Evolutionary conservation across 2,797 vertebrate genomes (phyloP), one percentile per base, ranked within the genome.

Genomic region (Trematomus bernacchii): DNA sequence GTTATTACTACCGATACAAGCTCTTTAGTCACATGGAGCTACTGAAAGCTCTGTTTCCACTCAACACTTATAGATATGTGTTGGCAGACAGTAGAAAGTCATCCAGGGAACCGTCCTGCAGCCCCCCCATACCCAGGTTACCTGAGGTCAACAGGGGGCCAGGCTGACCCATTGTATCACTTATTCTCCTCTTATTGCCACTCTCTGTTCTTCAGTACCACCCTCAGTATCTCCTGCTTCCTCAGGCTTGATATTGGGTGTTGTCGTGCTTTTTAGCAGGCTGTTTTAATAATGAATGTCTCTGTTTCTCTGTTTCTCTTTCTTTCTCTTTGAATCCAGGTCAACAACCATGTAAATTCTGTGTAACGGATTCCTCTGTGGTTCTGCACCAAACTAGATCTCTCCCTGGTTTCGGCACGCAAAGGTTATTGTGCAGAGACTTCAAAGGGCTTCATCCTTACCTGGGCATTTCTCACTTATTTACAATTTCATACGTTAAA

Each of bases 261-360:
- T 70, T 16, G 14, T 82, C 47, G 64, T 87, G 63, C 57, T 13
- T 60, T 84, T 84, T 63, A 69, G 75, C 61, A 18, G 71, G 1
- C 15, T 54, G 54, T 27, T 67, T 92, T 54, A 92, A 91, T 90
- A 90, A 93, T 87, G 27, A 63, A 92, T 85, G 76, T 86, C 67
- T 89, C 67, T 30, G 12, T 76, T 77, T 77, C 73, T 84, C 57
- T 81, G 60, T 66, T 71, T 66, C 68, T 79, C 62, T 82, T 78
- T 80, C 60, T 69, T 37, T 69, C 13, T 79, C 63, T 83, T 66
- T 77, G 59, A 83, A 88, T 90, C 65, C 77, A 86, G 90, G 85
- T 90, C 83, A 88, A 53, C 76, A 82, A 50, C 43, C 42, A 43
- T 60, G 55, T 66, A 51, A 77, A 76, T 79, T 61, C n/a, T 64